Evolutionary conservation across 2,888 invertebrate genomes (phyloP).

Genomic region (Drosophila atroscutellata): DNA sequence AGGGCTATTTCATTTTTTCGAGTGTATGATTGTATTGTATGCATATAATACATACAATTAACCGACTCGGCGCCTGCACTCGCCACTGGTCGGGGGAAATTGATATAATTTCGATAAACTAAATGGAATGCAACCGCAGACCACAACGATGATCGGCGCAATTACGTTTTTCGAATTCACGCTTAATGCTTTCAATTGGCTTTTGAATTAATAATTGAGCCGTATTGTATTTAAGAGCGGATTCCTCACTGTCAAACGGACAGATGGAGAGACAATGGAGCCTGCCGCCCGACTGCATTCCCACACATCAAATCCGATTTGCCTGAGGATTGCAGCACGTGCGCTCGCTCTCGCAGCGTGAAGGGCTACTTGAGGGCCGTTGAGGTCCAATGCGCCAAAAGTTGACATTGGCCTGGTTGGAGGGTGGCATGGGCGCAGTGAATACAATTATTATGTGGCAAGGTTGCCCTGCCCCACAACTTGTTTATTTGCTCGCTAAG

Average conservation of each 20-base stretch:
- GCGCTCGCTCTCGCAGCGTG: constrained; percentile 27
- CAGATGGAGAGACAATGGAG: constrained; percentile 6
- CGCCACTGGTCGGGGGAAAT: constrained; percentile 42
- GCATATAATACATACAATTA: constrained; percentile 17
- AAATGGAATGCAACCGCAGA: constrained; percentile 67
- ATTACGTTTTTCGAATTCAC: constrained; percentile 73
- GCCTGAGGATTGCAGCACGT: constrained; percentile 53
- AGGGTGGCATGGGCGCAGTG: constrained; percentile 24
- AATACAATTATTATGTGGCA: constrained; percentile 39
- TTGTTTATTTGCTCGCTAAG: constrained; percentile 22
- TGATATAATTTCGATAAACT: constrained; percentile 77
- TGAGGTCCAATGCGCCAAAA: constrained; percentile 66
- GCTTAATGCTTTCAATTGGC: constrained; percentile 80
- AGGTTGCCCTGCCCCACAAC: constrained; percentile 28
- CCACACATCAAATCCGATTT: constrained; percentile 30
- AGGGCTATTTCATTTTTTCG: not conserved
- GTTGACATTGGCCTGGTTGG: constrained; percentile 61
- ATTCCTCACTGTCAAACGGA: constrained; percentile 5
- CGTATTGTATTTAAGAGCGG: constrained; percentile 48
- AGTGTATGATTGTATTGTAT: constrained; percentile 11
- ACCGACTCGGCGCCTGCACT: constrained; percentile 21
- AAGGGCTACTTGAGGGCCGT: constrained; percentile 56
- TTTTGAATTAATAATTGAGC: constrained; percentile 79
- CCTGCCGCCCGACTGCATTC: not conserved
- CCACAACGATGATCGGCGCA: constrained; percentile 42